phyloP scores from a whole-genome alignment of 2,113 vertebrate genomes.

The Ptilonorhynchus violaceus region DNA sequence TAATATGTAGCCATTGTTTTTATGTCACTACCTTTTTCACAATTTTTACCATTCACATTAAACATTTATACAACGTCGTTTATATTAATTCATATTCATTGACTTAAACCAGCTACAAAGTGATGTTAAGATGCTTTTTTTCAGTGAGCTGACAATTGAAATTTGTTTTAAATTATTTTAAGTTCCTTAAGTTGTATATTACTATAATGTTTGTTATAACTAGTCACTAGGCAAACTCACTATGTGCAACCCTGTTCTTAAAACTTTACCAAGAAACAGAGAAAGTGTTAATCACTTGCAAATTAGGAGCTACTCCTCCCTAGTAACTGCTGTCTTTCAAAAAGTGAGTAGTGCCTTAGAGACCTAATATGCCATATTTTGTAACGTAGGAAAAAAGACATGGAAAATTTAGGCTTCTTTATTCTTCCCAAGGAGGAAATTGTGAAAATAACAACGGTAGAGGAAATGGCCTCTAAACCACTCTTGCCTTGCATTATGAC shows the following conservation, averaged over 20 bases:
- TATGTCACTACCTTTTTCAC: not conserved
- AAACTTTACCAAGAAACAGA: not conserved
- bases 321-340: not conserved
- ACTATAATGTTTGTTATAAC: not conserved
- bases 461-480: not conserved
- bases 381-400: not conserved
- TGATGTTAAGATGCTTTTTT: not conserved
- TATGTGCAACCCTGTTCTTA: not conserved
- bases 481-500: not conserved
- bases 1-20: not conserved
- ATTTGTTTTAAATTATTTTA: not conserved
- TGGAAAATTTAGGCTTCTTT: not conserved
- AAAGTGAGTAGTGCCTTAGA: not conserved
- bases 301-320: not conserved
- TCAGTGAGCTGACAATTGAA: not conserved
- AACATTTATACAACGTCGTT: not conserved
- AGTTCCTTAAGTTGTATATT: not conserved
- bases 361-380: not conserved
- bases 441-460: not conserved
- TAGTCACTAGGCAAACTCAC: not conserved
- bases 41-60: not conserved
- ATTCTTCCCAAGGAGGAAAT: not conserved
- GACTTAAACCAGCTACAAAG: not conserved
- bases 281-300: not conserved
- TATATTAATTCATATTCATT: not conserved